Percentiles rank a stretch among this genome's conserved stretches.
Evolutionary conservation across 2,888 invertebrate species (phyloP).

Genomic region (Cerceris rybyensis): DNA sequence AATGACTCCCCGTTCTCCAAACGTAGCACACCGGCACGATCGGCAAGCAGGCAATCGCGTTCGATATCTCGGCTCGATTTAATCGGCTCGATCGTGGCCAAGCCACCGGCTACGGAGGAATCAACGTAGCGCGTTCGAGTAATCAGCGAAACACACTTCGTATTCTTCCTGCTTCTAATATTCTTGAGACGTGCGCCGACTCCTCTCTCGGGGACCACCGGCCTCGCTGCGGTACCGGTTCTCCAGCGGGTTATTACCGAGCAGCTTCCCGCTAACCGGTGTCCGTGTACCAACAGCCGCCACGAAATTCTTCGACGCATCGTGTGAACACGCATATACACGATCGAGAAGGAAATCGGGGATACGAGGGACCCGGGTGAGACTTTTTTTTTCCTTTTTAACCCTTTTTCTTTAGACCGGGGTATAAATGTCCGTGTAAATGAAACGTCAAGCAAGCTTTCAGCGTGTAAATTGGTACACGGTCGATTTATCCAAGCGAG

Average conservation of each 20-base stretch:
- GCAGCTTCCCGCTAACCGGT: slow-evolving; percentile 63
- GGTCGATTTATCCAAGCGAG: neutral
- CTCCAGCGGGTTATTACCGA: slow-evolving; percentile 67
- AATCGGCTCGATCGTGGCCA: slow-evolving; percentile 40
- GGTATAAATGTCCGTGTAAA: slow-evolving; percentile 25
- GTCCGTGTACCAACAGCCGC: slow-evolving; percentile 38
- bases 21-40: neutral
- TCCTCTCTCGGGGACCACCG: slow-evolving; percentile 70
- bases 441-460: slow-evolving; percentile 33
- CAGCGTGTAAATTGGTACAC: slow-evolving; percentile 30
- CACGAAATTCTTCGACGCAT: slow-evolving; percentile 60
- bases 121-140: slow-evolving; percentile 52
- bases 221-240: slow-evolving; percentile 72
- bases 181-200: slow-evolving; percentile 70
- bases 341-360: slow-evolving; percentile 30
- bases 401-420: slow-evolving; percentile 6
- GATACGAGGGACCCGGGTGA: slow-evolving; percentile 1
- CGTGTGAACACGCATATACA: slow-evolving; percentile 50
- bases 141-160: slow-evolving; percentile 66
- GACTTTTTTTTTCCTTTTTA: neutral
- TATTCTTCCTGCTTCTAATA: slow-evolving; percentile 73
- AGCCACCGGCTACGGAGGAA: slow-evolving; percentile 7
- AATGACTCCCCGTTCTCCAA: neutral
- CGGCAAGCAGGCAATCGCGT: slow-evolving; percentile 40
- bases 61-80: slow-evolving; percentile 23